These are phyloP conservation scores for Oreortyx pictus DNA, from an alignment of 2,797 vertebrate species.

Conservation along the genomic window DNA sequence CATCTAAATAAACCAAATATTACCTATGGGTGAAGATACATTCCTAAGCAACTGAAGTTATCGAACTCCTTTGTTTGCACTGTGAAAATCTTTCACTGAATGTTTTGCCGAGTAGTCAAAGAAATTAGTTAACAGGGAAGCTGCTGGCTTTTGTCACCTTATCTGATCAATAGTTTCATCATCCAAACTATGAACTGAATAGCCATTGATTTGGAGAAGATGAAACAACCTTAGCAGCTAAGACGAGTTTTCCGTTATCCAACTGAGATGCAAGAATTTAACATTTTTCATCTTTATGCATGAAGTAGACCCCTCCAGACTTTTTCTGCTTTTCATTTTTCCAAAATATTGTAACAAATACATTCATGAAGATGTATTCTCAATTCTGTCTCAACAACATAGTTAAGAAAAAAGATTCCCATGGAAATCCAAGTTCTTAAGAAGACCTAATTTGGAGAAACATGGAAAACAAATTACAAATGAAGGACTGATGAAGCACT, in stretches of 20 bases:
- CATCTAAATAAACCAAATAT: slow-evolving; percentile 19
- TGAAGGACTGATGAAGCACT: not conserved
- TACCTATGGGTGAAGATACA: not conserved
- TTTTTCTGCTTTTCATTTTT: not conserved
- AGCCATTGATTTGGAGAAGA: not conserved
- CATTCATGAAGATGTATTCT: not conserved
- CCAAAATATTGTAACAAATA: not conserved
- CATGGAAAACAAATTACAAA: slow-evolving; percentile 4
- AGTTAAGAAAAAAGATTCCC: not conserved
- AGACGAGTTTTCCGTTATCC: not conserved
- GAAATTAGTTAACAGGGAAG: not conserved
- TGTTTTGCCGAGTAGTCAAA: not conserved
- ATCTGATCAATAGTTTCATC: not conserved
- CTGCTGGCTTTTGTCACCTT: not conserved
- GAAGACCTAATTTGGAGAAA: not conserved
- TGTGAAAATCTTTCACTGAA: slow-evolving; percentile 1
- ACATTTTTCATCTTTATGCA: not conserved
- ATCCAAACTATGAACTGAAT: not conserved
- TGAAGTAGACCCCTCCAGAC: not conserved
- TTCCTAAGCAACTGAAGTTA: not conserved
- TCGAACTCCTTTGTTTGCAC: not conserved
- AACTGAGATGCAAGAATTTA: not conserved
- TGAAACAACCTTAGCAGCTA: not conserved
- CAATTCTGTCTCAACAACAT: not conserved
- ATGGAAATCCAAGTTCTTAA: not conserved